Evolutionary conservation across 1,140 invertebrate genomes (phyloP).

Genomic region (Drosophila navojoa): DNA sequence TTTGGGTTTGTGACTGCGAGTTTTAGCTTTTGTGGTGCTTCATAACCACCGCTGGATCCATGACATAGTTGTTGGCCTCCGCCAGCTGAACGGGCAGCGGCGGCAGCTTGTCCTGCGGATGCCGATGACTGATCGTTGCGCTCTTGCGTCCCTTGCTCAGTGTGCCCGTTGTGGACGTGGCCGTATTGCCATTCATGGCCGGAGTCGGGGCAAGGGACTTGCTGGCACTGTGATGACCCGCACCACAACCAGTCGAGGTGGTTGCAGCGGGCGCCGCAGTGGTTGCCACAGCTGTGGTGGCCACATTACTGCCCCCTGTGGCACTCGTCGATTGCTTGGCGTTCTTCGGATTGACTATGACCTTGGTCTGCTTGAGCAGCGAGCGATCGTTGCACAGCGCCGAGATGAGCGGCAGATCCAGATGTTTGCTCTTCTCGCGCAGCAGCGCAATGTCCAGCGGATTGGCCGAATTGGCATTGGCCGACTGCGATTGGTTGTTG

Average conservation of each 20-base stretch:
- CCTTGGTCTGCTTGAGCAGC: conserved; percentile 92
- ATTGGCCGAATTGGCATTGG: conserved; percentile 44
- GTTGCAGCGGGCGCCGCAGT: background rate
- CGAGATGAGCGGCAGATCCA: conserved; percentile 94
- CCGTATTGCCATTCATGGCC: background rate
- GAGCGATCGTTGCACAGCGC: conserved; percentile 95
- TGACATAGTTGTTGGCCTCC: conserved; percentile 83
- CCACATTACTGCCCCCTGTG: conserved; percentile 8
- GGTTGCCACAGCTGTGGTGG: background rate
- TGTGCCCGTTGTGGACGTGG: conserved; percentile 83
- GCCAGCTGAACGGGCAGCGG: conserved; percentile 78
- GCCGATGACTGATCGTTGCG: conserved; percentile 85
- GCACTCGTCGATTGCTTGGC: conserved; percentile 1
- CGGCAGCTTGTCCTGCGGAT: conserved; percentile 86
- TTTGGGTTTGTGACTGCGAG: conserved; percentile 61
- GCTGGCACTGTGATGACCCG: conserved; percentile 31
- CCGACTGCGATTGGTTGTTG: conserved; percentile 49
- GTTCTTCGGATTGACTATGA: conserved; percentile 89
- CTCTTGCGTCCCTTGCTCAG: conserved; percentile 87
- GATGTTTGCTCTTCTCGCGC: conserved; percentile 93
- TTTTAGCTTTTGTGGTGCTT: conserved; percentile 78
- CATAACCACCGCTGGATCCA: conserved; percentile 76
- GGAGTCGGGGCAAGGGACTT: conserved; percentile 15
- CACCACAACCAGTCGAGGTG: background rate
- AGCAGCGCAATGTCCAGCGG: conserved; percentile 90